Base-by-base conservation (phyloP, 2,888 invertebrate genomes). In the Strigamia transsilvanica region DNA sequence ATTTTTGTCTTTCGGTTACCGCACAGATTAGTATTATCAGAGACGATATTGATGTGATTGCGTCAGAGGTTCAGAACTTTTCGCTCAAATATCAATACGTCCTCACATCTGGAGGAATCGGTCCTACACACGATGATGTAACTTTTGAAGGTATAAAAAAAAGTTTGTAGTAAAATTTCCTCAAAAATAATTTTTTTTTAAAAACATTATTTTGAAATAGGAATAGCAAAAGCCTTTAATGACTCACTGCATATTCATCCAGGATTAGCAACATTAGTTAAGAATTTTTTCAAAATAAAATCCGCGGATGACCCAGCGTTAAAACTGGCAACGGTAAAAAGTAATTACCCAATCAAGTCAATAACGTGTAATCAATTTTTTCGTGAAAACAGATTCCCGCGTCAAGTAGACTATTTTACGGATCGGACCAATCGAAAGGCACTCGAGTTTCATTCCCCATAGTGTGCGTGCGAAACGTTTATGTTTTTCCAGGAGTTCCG, bases 111-210 rank as follows among this genome's bases (percentile, higher is more conserved):
- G 94, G 94, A 21, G 94, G 94, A 46, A 91, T 94, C 83, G 94
- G 94, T n/a, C 93, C 93, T 0, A 94, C 94, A 21, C 94, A 94
- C 87, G 94, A 94, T 88, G 94, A 94, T 87, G 89, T 93, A 85
- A 94, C 94, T 0, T 93, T 91, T 88, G 91, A 92, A 89, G 93
- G 93, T 80, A 18, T 15, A 41, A 80, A 41, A 41, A 41, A 79
- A 51, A 13, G 7, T 61, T n/a, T 7, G 18, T 18, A 61, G 21
- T n/a, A 2, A 61, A 61, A 12, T 61, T 23, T 61, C 9, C 6
- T 61, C 10, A 38, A 38, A 38, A 38, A 9, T 10, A 61, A 61
- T 61, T 23, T 61, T 77, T 21, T 32, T 18, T 18, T 21, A 27
- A 27, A 27, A 27, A 27, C 3, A 3, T 23, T 32, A 15, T 78